A percentile compares a stretch with the other conserved stretches of the same genome.
Conservation (phyloP, 2,113 vertebrate species). For the Gallinago jamesoni region DNA sequence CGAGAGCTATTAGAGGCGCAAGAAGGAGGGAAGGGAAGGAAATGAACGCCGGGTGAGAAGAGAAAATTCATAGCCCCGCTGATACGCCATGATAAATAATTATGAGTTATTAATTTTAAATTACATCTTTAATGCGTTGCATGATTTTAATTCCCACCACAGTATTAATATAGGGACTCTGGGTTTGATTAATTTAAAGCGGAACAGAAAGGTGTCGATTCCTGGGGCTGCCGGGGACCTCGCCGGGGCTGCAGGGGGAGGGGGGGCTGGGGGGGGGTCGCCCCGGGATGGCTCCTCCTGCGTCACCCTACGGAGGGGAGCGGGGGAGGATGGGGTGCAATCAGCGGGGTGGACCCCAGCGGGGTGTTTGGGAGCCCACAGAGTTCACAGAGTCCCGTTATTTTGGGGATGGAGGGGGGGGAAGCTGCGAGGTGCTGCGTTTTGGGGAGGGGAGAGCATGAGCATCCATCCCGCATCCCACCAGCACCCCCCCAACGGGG, state of each 20-base stretch:
- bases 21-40: constrained; percentile 59
- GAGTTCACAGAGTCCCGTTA: rapidly evolving
- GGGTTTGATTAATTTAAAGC: constrained; percentile 82
- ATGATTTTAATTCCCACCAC: constrained; percentile 84
- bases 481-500: rapidly evolving
- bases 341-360: rapidly evolving
- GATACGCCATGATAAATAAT: constrained; percentile 87
- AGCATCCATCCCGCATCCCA: background rate
- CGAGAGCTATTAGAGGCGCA: constrained; percentile 67
- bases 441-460: background rate
- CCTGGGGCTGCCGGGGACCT: constrained; percentile 60
- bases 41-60: constrained; percentile 58
- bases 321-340: rapidly evolving
- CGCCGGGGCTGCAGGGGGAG: constrained; percentile 52
- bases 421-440: rapidly evolving
- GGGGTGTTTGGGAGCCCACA: rapidly evolving
- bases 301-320: rapidly evolving
- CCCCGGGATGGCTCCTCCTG: rapidly evolving
- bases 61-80: constrained; percentile 82
- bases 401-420: background rate
- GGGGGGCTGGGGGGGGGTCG: background rate
- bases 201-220: constrained; percentile 78
- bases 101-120: constrained; percentile 90
- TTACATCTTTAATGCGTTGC: constrained; percentile 86
- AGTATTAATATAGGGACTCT: constrained; percentile 78